These are phyloP conservation scores for Aspidoscelis tigris DNA, from an alignment of 2,113 vertebrate species.

Conservation along the genomic window DNA sequence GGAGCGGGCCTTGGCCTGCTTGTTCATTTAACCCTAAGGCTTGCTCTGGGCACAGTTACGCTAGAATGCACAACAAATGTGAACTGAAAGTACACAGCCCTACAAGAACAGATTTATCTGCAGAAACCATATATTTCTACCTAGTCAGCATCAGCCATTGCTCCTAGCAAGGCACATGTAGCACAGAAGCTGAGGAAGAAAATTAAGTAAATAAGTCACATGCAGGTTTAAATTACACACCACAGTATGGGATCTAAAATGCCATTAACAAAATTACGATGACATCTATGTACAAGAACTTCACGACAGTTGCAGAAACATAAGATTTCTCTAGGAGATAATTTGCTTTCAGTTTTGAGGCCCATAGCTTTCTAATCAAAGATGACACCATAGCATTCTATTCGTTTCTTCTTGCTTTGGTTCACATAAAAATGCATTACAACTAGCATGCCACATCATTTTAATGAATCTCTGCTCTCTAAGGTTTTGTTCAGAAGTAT, in stretches of 20 bases:
- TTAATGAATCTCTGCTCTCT: neutral
- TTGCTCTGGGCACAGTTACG: constrained; percentile 24
- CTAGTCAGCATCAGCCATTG: neutral
- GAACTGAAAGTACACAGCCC: neutral
- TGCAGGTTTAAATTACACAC: constrained; percentile 8
- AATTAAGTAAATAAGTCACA: constrained; percentile 8
- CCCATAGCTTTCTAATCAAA: neutral
- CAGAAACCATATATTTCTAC: constrained; percentile 13
- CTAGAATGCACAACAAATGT: rapidly evolving
- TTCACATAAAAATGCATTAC: neutral
- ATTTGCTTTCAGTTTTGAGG: neutral
- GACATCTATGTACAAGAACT: neutral
- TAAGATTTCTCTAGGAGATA: neutral
- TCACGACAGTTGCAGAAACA: neutral
- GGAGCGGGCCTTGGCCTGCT: neutral
- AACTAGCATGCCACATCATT: neutral
- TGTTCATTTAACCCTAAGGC: constrained; percentile 6
- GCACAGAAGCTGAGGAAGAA: neutral
- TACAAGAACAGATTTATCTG: constrained; percentile 8
- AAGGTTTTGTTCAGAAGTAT: neutral
- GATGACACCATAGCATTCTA: no score
- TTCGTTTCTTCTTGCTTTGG: no score
- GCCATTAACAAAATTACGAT: neutral
- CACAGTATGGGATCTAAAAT: neutral
- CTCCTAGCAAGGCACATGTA: neutral